These are phyloP conservation scores for Antigone vipio DNA, from an alignment of 2,113 vertebrate genomes.

Conservation along the genomic window DNA sequence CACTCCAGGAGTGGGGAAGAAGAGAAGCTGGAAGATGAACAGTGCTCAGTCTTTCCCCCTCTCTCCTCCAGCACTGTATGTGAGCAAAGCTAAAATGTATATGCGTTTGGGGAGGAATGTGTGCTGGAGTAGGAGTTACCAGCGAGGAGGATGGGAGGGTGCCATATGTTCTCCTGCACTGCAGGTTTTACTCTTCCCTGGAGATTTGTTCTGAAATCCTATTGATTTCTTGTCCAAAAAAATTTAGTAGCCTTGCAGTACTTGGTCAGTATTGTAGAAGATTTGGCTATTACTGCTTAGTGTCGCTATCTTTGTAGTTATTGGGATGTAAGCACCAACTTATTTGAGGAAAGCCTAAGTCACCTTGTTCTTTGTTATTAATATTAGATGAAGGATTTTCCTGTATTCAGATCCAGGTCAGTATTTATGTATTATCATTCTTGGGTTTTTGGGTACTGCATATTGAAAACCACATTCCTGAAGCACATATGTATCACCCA, in stretches of 20 bases:
- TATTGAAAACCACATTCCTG: neutral
- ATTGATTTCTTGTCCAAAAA: neutral
- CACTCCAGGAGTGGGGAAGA: neutral
- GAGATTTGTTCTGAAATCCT: constrained; percentile 12
- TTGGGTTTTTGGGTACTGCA: neutral
- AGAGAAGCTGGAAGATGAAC: neutral
- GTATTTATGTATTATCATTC: neutral
- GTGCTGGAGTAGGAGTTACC: constrained; percentile 24
- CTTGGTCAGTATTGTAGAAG: neutral
- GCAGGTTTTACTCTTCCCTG: constrained; percentile 20
- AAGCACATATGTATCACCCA: neutral
- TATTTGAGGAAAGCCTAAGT: neutral
- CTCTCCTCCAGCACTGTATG: neutral
- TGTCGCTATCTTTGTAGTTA: neutral
- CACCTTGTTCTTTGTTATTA: neutral
- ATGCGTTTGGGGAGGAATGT: neutral
- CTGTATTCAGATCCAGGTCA: neutral
- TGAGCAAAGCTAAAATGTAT: constrained; percentile 26
- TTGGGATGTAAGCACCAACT: neutral
- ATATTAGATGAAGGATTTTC: neutral
- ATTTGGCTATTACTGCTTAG: neutral
- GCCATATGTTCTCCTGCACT: constrained; percentile 33
- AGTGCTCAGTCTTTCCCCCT: neutral
- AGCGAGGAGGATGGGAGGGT: neutral
- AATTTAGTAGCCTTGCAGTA: neutral